Conservation (phyloP, 2,888 invertebrate genomes). For the Agrochola circellaris region DNA sequence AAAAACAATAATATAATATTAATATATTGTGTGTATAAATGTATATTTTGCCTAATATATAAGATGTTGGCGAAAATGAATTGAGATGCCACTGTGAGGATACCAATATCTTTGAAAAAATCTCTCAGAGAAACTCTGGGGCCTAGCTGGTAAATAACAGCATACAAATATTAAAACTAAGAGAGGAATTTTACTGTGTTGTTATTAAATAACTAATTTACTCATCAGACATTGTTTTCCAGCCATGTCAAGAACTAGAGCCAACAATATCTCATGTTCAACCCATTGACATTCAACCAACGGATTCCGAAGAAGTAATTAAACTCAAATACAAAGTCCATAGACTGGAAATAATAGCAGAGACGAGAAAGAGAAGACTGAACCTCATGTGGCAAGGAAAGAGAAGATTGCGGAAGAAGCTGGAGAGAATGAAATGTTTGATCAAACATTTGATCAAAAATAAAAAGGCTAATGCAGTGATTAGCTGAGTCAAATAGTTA, state of each 20-base stretch:
- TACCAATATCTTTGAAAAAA: too few species aligned
- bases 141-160: too few species aligned
- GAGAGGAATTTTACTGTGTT: neutral
- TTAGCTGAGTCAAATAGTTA: conserved; percentile 20
- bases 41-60: too few species aligned
- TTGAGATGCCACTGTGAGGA: too few species aligned
- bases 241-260: conserved; percentile 80
- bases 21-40: too few species aligned
- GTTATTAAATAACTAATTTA: neutral
- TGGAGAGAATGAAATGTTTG: conserved; percentile 77
- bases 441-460: conserved; percentile 80
- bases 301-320: conserved; percentile 80
- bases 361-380: conserved; percentile 77
- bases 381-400: conserved; percentile 80
- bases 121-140: too few species aligned
- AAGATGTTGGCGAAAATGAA: too few species aligned
- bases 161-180: too few species aligned
- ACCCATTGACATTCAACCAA: conserved; percentile 74
- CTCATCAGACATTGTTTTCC: conserved; percentile 48
- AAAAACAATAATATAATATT: too few species aligned
- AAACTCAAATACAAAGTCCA: conserved; percentile 80
- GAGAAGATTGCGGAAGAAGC: conserved; percentile 74
- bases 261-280: conserved; percentile 76
- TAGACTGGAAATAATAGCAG: conserved; percentile 80
- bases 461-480: conserved; percentile 62